Evolutionary conservation across 2,888 invertebrate genomes (phyloP), one percentile per base, ranked within the genome.

Genomic region (Acanthosepion lycidas): DNA sequence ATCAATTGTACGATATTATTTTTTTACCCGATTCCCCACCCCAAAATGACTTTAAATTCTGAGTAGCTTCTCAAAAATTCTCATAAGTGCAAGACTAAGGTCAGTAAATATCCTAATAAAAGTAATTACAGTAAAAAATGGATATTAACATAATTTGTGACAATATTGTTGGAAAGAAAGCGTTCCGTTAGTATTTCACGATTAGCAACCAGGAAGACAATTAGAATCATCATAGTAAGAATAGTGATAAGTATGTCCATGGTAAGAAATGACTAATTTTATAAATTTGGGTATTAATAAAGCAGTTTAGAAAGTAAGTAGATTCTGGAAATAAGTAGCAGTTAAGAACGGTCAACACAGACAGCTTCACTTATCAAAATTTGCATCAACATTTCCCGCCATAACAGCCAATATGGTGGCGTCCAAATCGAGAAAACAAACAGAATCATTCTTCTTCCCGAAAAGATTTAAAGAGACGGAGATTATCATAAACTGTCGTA

Each of bases 321-420:
- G 78, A 78, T n/a, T 78, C 78, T 78, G 78, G 12, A 78, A n/a
- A 78, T 78, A n/a, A 78, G 78, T n/a, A n/a, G n/a, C n/a, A 78
- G n/a, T 78, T 78, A n/a, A n/a, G 78, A 33, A 78, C 78, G 78
- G 78, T 15, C n/a, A 78, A n/a, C 3, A 78, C n/a, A 78, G n/a
- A 33, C 78, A 33, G 33, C 33, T 78, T 78, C 78, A 78, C 78
- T 78, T 78, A 78, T 78, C 78, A 78, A 33, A 78, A 3, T 33
- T n/a, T n/a, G 12, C 33, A 78, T 78, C 78, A 78, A 15, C n/a
- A 78, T 78, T 78, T n/a, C 78, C 78, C 78, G 78, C 18, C 78
- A 78, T n/a, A 78, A 78, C 9, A n/a, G 33, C n/a, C 78, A 78
- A 33, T 33, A 78, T 78, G 78, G 78, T 33, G 78, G 33, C 78